These are phyloP conservation scores for Scomber colias DNA, from an alignment of 2,113 vertebrate genomes.

Conservation along the genomic window DNA sequence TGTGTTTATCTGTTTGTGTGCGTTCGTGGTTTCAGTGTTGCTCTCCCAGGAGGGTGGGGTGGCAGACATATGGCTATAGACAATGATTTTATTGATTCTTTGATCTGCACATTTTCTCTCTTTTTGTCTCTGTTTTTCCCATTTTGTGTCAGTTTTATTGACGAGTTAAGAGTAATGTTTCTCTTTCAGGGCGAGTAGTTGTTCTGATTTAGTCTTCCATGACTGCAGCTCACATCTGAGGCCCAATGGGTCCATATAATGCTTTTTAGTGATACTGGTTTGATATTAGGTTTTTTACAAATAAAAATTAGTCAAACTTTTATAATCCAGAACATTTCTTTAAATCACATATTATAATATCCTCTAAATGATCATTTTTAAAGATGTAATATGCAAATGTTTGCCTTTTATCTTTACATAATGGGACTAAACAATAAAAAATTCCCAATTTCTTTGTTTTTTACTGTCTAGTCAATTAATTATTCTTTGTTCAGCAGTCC, in stretches of 20 bases:
- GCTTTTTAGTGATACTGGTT: neutral
- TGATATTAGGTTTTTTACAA: neutral
- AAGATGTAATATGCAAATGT: no score
- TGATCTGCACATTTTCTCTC: slow-evolving; percentile 30
- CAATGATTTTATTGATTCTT: slow-evolving; percentile 62
- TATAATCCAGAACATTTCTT: no score
- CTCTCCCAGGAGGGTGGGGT: slow-evolving; percentile 50
- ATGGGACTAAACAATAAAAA: neutral
- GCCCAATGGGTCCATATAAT: neutral
- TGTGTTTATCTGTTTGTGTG: slow-evolving; percentile 67
- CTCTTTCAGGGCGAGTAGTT: neutral
- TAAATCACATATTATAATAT: no score
- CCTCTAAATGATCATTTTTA: no score
- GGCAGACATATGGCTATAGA: slow-evolving; percentile 56
- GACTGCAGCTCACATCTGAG: slow-evolving; percentile 19
- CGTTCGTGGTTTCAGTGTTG: slow-evolving; percentile 51
- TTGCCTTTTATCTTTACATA: neutral
- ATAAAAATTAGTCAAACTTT: no score
- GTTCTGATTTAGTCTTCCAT: neutral
- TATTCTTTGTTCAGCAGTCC: slow-evolving; percentile 40
- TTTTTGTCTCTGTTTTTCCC: slow-evolving; percentile 6
- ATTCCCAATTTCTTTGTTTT: neutral
- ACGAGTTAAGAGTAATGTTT: slow-evolving; percentile 8
- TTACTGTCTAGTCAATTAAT: slow-evolving; percentile 32
- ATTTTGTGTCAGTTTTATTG: slow-evolving; percentile 20